Base-by-base conservation (phyloP, 2,113 vertebrate genomes). In the Corythaeola cristata region DNA sequence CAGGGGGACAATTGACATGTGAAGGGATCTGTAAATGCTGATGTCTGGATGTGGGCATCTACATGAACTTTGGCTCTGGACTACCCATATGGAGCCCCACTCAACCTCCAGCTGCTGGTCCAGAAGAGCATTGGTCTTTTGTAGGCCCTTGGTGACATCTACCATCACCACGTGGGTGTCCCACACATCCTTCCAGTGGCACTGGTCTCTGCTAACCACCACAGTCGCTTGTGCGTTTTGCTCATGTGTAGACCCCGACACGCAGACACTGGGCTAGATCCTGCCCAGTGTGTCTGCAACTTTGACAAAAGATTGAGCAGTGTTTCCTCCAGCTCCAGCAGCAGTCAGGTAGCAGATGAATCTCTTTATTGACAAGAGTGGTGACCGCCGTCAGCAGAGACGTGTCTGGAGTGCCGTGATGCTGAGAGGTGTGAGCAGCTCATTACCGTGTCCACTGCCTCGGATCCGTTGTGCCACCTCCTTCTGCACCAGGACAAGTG, bases 191-290 rank as follows among this genome's bases (percentile, higher is more conserved):
- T 89, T 49, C 19, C 64, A 19, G 59, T 20, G 30, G 21, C 45
- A 62, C 27, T 5, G 3, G 9, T 23, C 47, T 27, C 68, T 89
- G 37, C 64, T 47, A 18, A 68, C 28, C 22, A n/a, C 28, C 2
- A 3, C 73, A 1, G 1, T 39, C 66, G 39, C 22, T 19, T 33
- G 41, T 56, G 33, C 32, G 15, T 72, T 45, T 87, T 52, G 3
- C n/a, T 91, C 2, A 4, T 44, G 23, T 0, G 0, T 9, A 63
- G 28, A 89, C 3, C 8, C 15, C 0, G 0, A 23, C 0, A 0
- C 1, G 2, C 32, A 89, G 15, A 78, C 47, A 55, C 13, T 1
- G 4, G 20, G 21, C 35, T 72, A 39, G 78, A 68, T 44, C 71
- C 77, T 88, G 32, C 26, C 39, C 52, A 33, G 26, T 0, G 0